A percentile compares a stretch with the other conserved stretches of the same genome.
Evolutionary conservation across 2,113 vertebrate species (phyloP).

Genomic region (Mola mola): DNA sequence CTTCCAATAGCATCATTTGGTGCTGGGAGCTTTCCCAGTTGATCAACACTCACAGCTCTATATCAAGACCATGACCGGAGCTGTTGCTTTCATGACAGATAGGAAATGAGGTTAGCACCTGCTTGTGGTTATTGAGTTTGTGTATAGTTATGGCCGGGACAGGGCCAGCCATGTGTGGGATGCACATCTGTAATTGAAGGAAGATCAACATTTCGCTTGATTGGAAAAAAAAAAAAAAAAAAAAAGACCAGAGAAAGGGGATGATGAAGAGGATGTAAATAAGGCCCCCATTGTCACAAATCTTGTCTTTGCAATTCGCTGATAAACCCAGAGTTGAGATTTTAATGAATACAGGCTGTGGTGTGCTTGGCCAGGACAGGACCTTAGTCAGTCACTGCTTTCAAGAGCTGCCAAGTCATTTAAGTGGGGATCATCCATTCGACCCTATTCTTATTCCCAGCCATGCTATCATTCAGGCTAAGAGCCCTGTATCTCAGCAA

Average conservation of each 20-base stretch:
- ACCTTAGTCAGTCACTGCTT: constrained; percentile 66
- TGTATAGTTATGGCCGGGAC: constrained; percentile 17
- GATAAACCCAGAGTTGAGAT: constrained; percentile 63
- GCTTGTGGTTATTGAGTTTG: constrained; percentile 48
- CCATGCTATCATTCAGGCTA: constrained; percentile 57
- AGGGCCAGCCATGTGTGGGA: constrained; percentile 5
- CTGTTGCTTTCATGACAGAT: constrained; percentile 4
- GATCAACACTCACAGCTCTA: constrained; percentile 12
- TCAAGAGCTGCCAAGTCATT: constrained; percentile 77
- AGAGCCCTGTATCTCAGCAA: constrained; percentile 49
- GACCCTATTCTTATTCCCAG: constrained; percentile 56
- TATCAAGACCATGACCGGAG: constrained; percentile 23
- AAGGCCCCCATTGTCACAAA: constrained; percentile 27
- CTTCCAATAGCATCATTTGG: not conserved
- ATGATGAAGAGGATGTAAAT: constrained; percentile 54
- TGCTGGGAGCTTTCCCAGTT: constrained; percentile 26
- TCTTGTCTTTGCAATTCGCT: constrained; percentile 56
- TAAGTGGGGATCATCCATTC: constrained; percentile 68
- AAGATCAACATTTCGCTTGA: constrained; percentile 48
- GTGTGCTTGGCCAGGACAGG: constrained; percentile 51
- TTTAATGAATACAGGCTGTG: constrained; percentile 69
- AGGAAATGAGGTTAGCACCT: constrained; percentile 47
- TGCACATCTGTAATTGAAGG: constrained; percentile 53
- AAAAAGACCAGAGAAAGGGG: constrained; percentile 11
- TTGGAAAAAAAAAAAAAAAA: constrained; percentile 15